These are phyloP conservation scores for Takifugu rubripes DNA, from an alignment of 2,797 vertebrate species.

Conservation along the genomic window DNA sequence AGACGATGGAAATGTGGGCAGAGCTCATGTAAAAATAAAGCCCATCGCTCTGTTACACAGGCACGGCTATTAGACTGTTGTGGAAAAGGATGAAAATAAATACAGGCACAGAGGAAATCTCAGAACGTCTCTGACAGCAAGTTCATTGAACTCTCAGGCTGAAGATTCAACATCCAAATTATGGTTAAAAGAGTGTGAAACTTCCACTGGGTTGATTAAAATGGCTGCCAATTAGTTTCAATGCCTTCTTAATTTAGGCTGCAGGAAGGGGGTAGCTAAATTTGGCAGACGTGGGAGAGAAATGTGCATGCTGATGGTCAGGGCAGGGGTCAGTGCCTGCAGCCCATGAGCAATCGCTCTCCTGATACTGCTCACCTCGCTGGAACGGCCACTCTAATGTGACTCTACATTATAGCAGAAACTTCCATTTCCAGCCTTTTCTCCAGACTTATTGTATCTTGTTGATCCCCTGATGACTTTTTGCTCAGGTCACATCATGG, in stretches of 20 bases:
- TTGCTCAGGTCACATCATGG: too few relatives aligned
- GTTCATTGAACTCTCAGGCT: constrained; percentile 14
- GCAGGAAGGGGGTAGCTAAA: constrained; percentile 41
- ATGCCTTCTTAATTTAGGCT: constrained; percentile 35
- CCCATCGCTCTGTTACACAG: constrained; percentile 41
- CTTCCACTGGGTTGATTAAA: constrained; percentile 12
- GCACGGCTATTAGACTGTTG: constrained; percentile 51
- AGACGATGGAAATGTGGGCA: constrained; percentile 47
- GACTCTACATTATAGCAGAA: too few relatives aligned
- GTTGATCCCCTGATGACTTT: too few relatives aligned
- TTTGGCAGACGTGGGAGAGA: constrained; percentile 32
- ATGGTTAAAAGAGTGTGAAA: constrained; percentile 10
- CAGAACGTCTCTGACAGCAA: constrained; percentile 8
- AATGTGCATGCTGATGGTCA: too few relatives aligned
- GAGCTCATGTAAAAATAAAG: constrained; percentile 69
- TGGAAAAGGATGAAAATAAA: constrained; percentile 41
- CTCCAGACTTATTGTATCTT: too few relatives aligned
- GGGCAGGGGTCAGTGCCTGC: too few relatives aligned
- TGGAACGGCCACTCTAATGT: too few relatives aligned
- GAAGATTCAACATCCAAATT: constrained; percentile 13
- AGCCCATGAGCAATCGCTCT: too few relatives aligned
- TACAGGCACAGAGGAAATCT: too few relatives aligned
- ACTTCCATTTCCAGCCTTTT: too few relatives aligned
- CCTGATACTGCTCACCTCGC: too few relatives aligned
- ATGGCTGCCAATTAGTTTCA: constrained; percentile 35